These are phyloP conservation scores for Brenthis daphne DNA, from an alignment of 2,888 invertebrate species.

Conservation along the genomic window DNA sequence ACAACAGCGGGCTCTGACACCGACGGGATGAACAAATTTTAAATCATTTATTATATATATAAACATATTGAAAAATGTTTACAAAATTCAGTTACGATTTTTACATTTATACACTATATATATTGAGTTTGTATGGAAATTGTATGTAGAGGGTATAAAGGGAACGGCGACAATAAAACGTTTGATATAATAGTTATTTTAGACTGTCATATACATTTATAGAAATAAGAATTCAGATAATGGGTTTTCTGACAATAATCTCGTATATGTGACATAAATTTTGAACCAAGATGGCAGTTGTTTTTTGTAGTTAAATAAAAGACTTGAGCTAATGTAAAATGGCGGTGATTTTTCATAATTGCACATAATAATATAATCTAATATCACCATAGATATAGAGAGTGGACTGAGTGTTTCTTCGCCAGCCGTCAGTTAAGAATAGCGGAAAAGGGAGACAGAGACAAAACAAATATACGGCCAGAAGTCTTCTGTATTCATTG, in stretches of 20 bases:
- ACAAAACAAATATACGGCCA: no score
- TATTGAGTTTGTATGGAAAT: constrained; percentile 15
- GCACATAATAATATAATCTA: no score
- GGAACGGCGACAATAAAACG: constrained; percentile 43
- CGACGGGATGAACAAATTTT: constrained; percentile 6
- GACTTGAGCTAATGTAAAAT: background rate
- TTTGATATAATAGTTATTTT: constrained; percentile 33
- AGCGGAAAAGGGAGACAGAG: no score
- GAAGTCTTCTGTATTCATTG: no score
- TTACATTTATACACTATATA: constrained; percentile 16
- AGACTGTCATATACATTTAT: constrained; percentile 25
- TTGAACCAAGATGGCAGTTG: constrained; percentile 1
- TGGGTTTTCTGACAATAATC: constrained; percentile 19
- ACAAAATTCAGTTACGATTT: constrained; percentile 7
- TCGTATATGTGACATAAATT: background rate
- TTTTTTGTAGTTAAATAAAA: background rate
- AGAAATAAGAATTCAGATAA: constrained; percentile 7
- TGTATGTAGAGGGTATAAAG: constrained; percentile 5
- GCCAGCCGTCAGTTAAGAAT: no score
- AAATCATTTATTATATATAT: no score
- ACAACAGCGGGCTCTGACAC: constrained; percentile 49
- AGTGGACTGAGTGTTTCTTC: no score
- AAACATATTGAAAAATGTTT: background rate
- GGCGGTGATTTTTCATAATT: background rate
- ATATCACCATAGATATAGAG: no score